Conservation (phyloP, 2,888 invertebrate species). For the Xestia c-nigrum region DNA sequence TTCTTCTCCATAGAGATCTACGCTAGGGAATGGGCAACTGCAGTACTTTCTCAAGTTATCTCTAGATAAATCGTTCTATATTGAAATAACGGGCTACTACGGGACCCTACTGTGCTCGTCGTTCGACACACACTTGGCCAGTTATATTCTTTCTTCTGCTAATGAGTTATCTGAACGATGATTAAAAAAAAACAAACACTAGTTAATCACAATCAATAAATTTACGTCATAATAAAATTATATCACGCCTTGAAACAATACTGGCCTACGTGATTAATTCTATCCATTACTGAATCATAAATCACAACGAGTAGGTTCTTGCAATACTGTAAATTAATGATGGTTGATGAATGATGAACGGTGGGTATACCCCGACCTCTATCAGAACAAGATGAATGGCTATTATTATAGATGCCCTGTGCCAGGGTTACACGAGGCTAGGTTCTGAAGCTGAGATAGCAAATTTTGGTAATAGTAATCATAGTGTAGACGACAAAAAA, state of each 20-base stretch:
- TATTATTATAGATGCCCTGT: not conserved
- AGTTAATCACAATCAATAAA: not conserved
- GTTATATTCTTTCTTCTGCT: not conserved
- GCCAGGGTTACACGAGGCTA: not conserved
- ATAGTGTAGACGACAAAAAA: too few species aligned
- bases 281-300: not conserved
- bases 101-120: too few species aligned
- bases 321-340: not conserved
- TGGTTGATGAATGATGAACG: not conserved
- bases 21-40: too few species aligned
- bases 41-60: too few species aligned
- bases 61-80: too few species aligned
- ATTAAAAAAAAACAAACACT: not conserved
- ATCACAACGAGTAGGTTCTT: conserved; percentile 1
- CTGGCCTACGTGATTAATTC: not conserved
- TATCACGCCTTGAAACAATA: not conserved
- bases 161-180: not conserved
- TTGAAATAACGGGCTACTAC: too few species aligned
- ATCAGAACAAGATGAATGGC: not conserved
- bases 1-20: too few species aligned
- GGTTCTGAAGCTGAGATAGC: not conserved
- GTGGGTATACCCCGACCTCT: not conserved
- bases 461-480: not conserved
- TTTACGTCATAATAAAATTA: not conserved
- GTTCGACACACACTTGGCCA: too few species aligned